phyloP scores from a whole-genome alignment of 2,888 invertebrate species.

The Neocrepidodera transversa region DNA sequence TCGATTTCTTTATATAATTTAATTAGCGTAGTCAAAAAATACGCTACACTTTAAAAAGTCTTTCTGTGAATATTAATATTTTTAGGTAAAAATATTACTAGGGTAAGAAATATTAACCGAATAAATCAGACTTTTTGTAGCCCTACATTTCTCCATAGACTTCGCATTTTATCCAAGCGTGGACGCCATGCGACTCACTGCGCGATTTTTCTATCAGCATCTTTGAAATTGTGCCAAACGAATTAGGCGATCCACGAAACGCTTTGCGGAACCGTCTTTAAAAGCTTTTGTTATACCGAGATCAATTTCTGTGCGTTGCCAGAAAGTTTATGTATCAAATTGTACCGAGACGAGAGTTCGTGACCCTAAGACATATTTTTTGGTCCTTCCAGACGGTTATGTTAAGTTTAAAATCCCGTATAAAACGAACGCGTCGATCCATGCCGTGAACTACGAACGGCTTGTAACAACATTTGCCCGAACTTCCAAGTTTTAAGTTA shows the following conservation, averaged over 20 bases:
- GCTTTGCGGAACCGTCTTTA: constrained; percentile 11
- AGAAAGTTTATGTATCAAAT: constrained; percentile 7
- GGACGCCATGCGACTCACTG: neutral
- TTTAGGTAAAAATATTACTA: neutral
- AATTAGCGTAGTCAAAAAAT: too few relatives aligned
- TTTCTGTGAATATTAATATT: neutral
- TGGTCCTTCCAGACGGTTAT: too few relatives aligned
- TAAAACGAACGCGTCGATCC: too few relatives aligned
- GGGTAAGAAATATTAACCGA: neutral
- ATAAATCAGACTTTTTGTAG: neutral
- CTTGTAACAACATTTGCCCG: too few relatives aligned
- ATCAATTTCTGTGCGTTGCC: constrained; percentile 12
- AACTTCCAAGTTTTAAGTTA: too few relatives aligned
- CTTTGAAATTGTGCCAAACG: constrained; percentile 21
- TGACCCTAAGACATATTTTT: neutral
- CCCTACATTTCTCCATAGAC: constrained; percentile 1
- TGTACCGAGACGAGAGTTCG: neutral
- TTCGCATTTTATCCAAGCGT: neutral
- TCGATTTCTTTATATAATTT: too few relatives aligned
- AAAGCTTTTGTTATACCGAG: constrained; percentile 15
- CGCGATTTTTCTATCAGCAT: constrained; percentile 4
- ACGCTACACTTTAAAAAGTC: too few relatives aligned
- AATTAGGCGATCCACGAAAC: constrained; percentile 18
- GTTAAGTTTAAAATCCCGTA: too few relatives aligned
- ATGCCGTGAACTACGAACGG: too few relatives aligned